Base-by-base conservation (phyloP, 2,113 vertebrate genomes). In the Pholis gunnellus region DNA sequence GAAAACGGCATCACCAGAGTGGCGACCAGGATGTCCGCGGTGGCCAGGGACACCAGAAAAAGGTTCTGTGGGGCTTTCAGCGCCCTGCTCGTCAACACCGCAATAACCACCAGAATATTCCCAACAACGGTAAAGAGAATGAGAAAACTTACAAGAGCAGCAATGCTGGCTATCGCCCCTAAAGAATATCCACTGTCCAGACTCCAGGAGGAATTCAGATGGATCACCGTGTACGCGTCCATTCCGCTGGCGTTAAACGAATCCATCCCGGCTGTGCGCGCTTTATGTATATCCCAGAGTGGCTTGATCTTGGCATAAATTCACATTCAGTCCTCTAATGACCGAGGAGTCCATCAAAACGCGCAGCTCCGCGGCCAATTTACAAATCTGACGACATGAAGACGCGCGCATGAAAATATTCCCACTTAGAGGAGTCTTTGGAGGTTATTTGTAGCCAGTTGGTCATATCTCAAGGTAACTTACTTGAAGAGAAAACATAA, bases 1-100 rank as follows among this genome's bases (percentile, higher is more conserved):
- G 97, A 98, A 78, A 99, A 99, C 6, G 97, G 97, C 96, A 99
- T 98, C 87, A 99, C 97, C 92, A 98, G 73, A 0, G 97, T 97
- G 88, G 97, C 97, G 88, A 98, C 97, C 86, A 99, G 96, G 89
- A 99, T 97, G 95, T 99, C 97, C 0, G 97, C 97, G 57, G 96
- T 96, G 93, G 97, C 97, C 90, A 99, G 89, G 1, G 97, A 98
- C 89, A 98, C 97, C 88, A 99, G 91, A 81, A 98, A 99, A 10
- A 98, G 97, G 93, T 99, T 98, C 94, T 99, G 97, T 0, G 97
- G 97, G 0, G 97, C 97, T 74, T 96, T 95, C 57, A 99, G 95
- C 0, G 97, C 97, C 73, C 97, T 91, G 94, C 97, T 97, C 29
- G 97, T 97, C 82, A 97, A 85, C 88, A 98, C 97, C 0, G 97